Conservation (phyloP, 2,888 invertebrate genomes). For the Amblyjoppa fuscipennis region DNA sequence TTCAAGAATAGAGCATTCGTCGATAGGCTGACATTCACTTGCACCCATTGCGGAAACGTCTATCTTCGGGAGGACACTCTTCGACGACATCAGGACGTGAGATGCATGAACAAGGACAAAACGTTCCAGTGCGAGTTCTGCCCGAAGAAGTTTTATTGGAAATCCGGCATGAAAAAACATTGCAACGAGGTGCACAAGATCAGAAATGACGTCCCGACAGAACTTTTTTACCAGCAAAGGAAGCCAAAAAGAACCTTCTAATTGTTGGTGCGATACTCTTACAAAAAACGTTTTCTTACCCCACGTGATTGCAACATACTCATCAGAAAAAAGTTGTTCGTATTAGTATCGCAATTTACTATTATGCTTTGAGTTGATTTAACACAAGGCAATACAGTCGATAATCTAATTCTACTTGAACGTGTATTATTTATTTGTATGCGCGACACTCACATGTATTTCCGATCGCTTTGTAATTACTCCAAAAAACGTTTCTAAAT, state of each 20-base stretch:
- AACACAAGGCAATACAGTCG: too few species aligned
- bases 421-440: too few species aligned
- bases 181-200: neutral
- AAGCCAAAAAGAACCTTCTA: neutral
- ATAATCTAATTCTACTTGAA: too few species aligned
- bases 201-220: neutral
- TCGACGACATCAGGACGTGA: constrained; percentile 71
- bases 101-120: constrained; percentile 80
- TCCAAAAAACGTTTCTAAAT: too few species aligned
- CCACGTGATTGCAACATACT: too few species aligned
- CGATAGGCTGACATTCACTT: constrained; percentile 16
- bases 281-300: too few species aligned
- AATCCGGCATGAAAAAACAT: constrained; percentile 74
- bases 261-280: too few species aligned
- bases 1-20: neutral
- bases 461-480: too few species aligned
- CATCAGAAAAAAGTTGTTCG: too few species aligned
- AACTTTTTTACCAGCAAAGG: neutral
- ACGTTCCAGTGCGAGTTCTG: constrained; percentile 83
- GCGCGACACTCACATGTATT: too few species aligned
- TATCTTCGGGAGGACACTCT: constrained; percentile 63
- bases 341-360: too few species aligned
- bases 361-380: too few species aligned
- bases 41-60: constrained; percentile 56
- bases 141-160: constrained; percentile 84